Base-by-base conservation (phyloP, 1,140 invertebrate genomes). In the Arctopsyche grandis region DNA sequence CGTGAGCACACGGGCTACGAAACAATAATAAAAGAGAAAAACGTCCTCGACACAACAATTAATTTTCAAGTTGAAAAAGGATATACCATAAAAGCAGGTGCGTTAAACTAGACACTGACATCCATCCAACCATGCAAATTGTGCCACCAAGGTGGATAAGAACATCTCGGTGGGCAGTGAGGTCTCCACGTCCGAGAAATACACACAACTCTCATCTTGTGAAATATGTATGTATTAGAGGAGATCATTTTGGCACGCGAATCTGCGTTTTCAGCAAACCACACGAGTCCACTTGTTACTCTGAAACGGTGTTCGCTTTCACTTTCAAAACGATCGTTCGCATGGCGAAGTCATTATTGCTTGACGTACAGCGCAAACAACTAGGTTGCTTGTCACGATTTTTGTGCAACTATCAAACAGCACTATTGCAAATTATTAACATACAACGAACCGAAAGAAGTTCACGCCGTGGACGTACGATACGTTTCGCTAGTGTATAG, bases 321-420 rank as follows among this genome's bases (percentile, higher is more conserved):
- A 76, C 74, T 76, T 76, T 76, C 56, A 38, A 66, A 76, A 44
- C 58, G 74, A 3, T 43, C 21, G 73, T 26, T 46, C 74, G 74
- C 74, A 43, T 76, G 24, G 56, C 74, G n/a, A 76, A 22, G 9
- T 12, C 71, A 29, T 48, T 56, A 29, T 74, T 38, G 10, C 48
- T n/a, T 14, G 48, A 24, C 21, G 44, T 56, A 29, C 7, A 5
- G 48, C 48, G 56, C 46, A n/a, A 46, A 38, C 9, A 12, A 21
- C 63, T 26, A 14, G 46, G 71, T 22, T 38, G 29, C 29, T 38
- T 38, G 29, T 38, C 29, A 38, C 29, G 29, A 38, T 38, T 38
- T 38, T 38, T 7, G 7, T 38, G 29, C 29, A 38, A 38, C 29
- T 38, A 38, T 7, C 7, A 38, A 38, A 38, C 29, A 38, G 3